Evolutionary conservation across 2,113 vertebrate species (phyloP).

Genomic region (Cyanistes caeruleus): DNA sequence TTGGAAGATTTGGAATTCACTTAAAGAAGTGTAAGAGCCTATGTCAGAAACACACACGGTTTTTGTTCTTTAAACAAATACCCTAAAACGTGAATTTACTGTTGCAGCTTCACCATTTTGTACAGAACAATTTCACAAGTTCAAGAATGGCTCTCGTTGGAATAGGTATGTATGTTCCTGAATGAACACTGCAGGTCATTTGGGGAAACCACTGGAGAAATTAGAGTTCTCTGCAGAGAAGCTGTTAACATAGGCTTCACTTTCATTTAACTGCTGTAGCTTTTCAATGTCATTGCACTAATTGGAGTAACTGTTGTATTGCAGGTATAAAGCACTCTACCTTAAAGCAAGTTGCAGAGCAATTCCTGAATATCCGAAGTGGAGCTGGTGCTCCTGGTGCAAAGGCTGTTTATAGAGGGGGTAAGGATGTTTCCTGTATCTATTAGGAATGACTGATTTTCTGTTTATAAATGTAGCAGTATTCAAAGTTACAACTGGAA

Average conservation of each 20-base stretch:
- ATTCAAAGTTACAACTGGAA: not conserved
- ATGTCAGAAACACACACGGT: not conserved
- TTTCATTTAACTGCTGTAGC: not conserved
- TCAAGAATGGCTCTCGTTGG: constrained; percentile 91
- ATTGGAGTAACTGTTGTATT: not conserved
- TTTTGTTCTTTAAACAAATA: not conserved
- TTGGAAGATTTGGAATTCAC: not conserved
- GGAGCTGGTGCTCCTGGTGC: constrained; percentile 82
- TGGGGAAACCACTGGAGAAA: not conserved
- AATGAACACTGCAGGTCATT: not conserved
- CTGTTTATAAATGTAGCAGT: not conserved
- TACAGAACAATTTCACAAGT: constrained; percentile 88
- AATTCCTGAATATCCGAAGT: constrained; percentile 93
- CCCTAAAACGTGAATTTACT: constrained; percentile 26
- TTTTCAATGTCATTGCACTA: not conserved
- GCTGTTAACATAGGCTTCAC: not conserved
- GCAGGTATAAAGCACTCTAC: constrained; percentile 88
- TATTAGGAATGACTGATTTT: not conserved
- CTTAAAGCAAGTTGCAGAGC: constrained; percentile 91
- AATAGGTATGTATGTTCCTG: constrained; percentile 79
- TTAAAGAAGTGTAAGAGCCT: not conserved
- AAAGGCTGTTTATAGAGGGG: constrained; percentile 86
- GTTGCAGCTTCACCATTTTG: constrained; percentile 85
- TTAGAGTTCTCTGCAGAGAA: not conserved
- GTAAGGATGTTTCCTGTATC: constrained; percentile 68